These are phyloP conservation scores for Abrostola tripartita DNA, from an alignment of 2,888 invertebrate species.

Conservation along the genomic window DNA sequence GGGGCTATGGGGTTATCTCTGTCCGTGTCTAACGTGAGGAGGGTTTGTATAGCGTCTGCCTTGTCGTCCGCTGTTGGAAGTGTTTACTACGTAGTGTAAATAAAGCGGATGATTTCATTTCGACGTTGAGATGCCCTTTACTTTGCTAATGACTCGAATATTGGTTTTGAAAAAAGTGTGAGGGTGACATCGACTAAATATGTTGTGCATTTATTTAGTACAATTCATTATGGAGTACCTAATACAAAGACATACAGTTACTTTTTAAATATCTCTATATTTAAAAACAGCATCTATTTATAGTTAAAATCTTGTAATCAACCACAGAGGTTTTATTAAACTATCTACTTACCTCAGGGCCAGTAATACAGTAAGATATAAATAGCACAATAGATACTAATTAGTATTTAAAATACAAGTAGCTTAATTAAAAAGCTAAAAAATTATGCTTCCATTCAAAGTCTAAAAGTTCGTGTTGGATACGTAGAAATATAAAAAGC, in stretches of 20 bases:
- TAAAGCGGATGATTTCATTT: slow-evolving; percentile 83
- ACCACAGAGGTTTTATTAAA: too few species aligned
- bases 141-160: slow-evolving; percentile 72
- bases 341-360: too few species aligned
- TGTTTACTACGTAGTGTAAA: slow-evolving; percentile 80
- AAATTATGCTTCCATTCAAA: too few species aligned
- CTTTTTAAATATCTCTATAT: too few species aligned
- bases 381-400: too few species aligned
- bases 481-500: too few species aligned
- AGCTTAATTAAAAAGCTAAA: too few species aligned
- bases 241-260: neutral
- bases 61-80: slow-evolving; percentile 57
- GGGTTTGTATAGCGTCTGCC: slow-evolving; percentile 51
- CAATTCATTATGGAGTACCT: neutral
- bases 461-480: too few species aligned
- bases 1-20: slow-evolving; percentile 65
- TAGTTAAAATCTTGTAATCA: too few species aligned
- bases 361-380: too few species aligned
- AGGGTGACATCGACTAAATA: slow-evolving; percentile 14
- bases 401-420: too few species aligned
- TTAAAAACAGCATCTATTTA: too few species aligned
- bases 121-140: slow-evolving; percentile 71
- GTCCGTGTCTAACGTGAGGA: slow-evolving; percentile 57
- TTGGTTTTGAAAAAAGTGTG: slow-evolving; percentile 49
- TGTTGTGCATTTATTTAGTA: neutral